Evolutionary conservation across 2,888 invertebrate genomes (phyloP), one percentile per base, ranked within the genome.

Genomic region (Ornithoptera alexandrae): DNA sequence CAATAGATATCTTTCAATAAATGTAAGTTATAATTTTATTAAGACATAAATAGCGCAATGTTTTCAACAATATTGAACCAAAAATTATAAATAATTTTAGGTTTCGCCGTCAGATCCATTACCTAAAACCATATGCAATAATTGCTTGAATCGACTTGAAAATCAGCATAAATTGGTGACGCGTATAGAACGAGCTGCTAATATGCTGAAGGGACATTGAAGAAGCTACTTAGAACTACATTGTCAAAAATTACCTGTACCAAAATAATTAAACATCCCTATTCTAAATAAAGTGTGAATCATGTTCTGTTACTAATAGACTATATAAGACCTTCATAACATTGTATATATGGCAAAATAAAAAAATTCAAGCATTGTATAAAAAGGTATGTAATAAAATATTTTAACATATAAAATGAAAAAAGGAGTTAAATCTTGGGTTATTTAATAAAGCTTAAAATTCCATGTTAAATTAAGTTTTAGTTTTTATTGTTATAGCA

Each of bases 1-100:
- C 79, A 95, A 95, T 88, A 95, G 94, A 80, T 95, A 96, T 85
- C 93, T 97, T 72, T 97, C 97, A 72, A 96, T 97, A 79, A 96
- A 95, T 80, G 97, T 97, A 90, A 89, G 94, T 89, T 68, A 10
- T n/a, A 10, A 24, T 61, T 50, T 59, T 56, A 42, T 72, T 67
- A 65, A 65, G 8, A 24, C 10, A 12, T 10, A 46, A n/a, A 57
- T 4, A 56, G 24, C 39, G 39, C 4, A 39, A 15, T 66, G 18
- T 62, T 8, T 42, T 15, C 53, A 63, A 46, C 20, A 46, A 12
- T 22, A 65, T 65, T 67, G 57, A 65, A 39, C 63, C 53, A 18
- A 7, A 57, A 7, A 39, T 4, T 60, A 12, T 65, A n/a, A 69
- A 70, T 71, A 72, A 60, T 84, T 90, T 64, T 82, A 95, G 95